phyloP scores from a whole-genome alignment of 1,140 invertebrate species.

The Lasaia peninsularis region DNA sequence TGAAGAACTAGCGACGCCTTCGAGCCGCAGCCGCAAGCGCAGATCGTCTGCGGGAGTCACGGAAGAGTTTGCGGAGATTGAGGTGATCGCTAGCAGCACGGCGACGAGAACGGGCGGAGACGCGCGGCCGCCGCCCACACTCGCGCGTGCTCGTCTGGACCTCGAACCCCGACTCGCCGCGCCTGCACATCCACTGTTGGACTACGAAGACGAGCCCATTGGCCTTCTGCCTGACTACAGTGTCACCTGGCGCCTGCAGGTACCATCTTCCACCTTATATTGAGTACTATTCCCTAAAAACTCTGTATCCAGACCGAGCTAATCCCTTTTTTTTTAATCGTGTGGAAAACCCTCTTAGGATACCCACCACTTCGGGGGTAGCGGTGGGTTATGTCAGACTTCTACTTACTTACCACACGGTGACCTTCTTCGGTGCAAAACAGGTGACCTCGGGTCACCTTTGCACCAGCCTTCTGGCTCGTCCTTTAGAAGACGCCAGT shows the following conservation, averaged over 20 bases:
- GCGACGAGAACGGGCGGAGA: conserved; percentile 23
- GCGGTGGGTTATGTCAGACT: too few relatives aligned
- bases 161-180: conserved; percentile 53
- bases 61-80: conserved; percentile 16
- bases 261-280: conserved; percentile 11
- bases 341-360: too few relatives aligned
- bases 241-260: conserved; percentile 50
- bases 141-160: conserved; percentile 55
- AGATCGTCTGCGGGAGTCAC: conserved; percentile 10
- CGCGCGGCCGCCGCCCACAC: conserved; percentile 46
- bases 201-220: conserved; percentile 53
- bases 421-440: too few relatives aligned
- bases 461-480: too few relatives aligned
- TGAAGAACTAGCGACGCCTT: conserved; percentile 10
- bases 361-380: too few relatives aligned
- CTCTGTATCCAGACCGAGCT: background rate
- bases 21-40: conserved; percentile 24
- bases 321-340: too few relatives aligned
- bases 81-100: background rate
- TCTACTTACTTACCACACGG: too few relatives aligned
- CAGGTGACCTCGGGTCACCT: too few relatives aligned
- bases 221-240: conserved; percentile 62
- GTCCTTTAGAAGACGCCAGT: too few relatives aligned
- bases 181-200: conserved; percentile 44
- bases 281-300: background rate